Conservation (phyloP, 2,797 vertebrate species). For the Sarcoramphus papa region DNA sequence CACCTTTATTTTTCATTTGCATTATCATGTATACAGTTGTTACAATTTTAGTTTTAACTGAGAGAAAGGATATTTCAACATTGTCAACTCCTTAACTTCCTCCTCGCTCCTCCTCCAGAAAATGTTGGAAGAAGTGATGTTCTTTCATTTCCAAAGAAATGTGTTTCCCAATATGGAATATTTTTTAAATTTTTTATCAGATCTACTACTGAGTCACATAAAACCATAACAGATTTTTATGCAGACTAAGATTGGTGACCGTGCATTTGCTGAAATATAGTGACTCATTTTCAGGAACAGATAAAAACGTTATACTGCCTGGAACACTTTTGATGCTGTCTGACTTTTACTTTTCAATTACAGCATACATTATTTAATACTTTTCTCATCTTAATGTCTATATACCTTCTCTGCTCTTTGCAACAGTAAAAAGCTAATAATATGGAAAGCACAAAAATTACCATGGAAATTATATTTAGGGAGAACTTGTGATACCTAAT, state of each 20-base stretch:
- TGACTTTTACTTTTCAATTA: slow-evolving; percentile 41
- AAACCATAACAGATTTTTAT: not conserved
- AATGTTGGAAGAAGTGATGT: not conserved
- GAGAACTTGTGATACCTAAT: not conserved
- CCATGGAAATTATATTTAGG: not conserved
- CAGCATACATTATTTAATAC: slow-evolving; percentile 47
- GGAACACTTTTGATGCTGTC: not conserved
- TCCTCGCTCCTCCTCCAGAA: not conserved
- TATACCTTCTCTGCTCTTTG: not conserved
- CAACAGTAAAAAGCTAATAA: not conserved
- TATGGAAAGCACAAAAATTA: not conserved
- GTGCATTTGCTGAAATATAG: slow-evolving; percentile 7
- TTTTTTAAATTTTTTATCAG: not conserved
- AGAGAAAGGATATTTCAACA: not conserved
- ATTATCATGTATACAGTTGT: not conserved
- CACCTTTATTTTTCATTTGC: not conserved
- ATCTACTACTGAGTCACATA: not conserved
- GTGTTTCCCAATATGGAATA: not conserved
- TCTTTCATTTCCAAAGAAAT: not conserved
- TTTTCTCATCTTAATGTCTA: not conserved
- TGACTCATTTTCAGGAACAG: slow-evolving; percentile 48
- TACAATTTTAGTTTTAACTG: not conserved
- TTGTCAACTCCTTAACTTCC: not conserved
- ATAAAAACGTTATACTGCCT: slow-evolving; percentile 19
- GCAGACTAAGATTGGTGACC: not conserved